Percentiles rank a stretch among this genome's conserved stretches.
phyloP scores from a whole-genome alignment of 2,888 invertebrate species.

The Chrysodeixis includens region DNA sequence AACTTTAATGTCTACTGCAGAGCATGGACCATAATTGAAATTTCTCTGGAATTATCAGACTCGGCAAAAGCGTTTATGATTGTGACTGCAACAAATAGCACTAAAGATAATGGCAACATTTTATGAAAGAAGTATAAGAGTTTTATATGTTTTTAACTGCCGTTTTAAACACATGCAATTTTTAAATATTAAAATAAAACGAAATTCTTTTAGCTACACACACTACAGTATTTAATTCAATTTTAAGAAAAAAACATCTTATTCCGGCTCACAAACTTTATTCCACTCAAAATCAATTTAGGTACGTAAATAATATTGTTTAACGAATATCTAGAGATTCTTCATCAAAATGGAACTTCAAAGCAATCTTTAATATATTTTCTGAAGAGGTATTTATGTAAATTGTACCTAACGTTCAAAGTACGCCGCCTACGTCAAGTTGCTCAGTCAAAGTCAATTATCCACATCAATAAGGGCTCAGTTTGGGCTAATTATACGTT shows the following conservation, averaged over 20 bases:
- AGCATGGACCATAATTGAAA: slow-evolving; percentile 1
- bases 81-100: neutral
- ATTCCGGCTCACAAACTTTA: neutral
- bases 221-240: too few species aligned
- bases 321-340: neutral
- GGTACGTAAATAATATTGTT: neutral
- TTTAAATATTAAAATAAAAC: too few species aligned
- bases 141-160: too few species aligned
- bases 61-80: neutral
- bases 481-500: neutral
- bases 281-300: neutral
- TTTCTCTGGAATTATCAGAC: neutral
- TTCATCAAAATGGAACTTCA: neutral
- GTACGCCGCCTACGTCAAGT: neutral
- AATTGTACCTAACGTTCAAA: neutral
- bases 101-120: neutral
- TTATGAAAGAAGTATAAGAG: too few species aligned
- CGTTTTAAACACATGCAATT: too few species aligned
- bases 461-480: slow-evolving; percentile 3
- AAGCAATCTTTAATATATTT: neutral
- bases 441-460: slow-evolving; percentile 16
- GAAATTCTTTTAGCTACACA: too few species aligned
- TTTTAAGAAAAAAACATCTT: too few species aligned
- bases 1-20: neutral
- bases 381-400: neutral